These are phyloP conservation scores for Styela plicata DNA, from an alignment of 23 tunicate species.

Conservation along the genomic window DNA sequence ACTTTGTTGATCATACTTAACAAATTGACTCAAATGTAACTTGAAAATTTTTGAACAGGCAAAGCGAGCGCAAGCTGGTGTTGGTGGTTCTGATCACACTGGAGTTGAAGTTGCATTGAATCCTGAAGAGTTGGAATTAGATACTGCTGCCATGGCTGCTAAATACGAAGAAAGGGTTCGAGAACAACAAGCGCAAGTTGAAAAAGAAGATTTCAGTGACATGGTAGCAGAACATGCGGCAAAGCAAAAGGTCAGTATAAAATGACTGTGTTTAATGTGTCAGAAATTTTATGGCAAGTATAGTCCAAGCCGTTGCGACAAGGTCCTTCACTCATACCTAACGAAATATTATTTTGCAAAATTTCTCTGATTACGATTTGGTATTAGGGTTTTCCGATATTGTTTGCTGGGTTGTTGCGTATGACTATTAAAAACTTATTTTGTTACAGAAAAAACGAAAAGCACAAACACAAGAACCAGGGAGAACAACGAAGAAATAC, in stretches of 20 bases:
- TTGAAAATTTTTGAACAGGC: slow-evolving; percentile 18
- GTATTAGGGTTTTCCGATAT: too few species aligned
- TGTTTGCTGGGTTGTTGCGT: too few species aligned
- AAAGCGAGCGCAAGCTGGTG: slow-evolving; percentile 14
- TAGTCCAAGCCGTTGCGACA: too few species aligned
- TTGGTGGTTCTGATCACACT: not conserved
- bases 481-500: slow-evolving; percentile 74
- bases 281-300: too few species aligned
- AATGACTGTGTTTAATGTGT: not conserved
- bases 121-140: slow-evolving; percentile 91
- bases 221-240: slow-evolving; percentile 99
- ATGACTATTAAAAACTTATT: too few species aligned
- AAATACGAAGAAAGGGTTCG: slow-evolving; percentile 83
- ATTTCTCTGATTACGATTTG: too few species aligned
- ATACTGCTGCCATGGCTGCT: slow-evolving; percentile 92
- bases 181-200: slow-evolving; percentile 64
- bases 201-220: slow-evolving; percentile 93
- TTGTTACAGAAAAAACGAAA: slow-evolving; percentile 85
- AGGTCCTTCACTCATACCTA: too few species aligned
- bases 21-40: too few species aligned
- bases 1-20: too few species aligned
- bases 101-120: slow-evolving; percentile 86
- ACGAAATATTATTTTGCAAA: too few species aligned
- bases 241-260: slow-evolving; percentile 65
- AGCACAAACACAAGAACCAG: slow-evolving; percentile 80